Evolutionary conservation across 2,113 vertebrate species (phyloP), one percentile per base, ranked within the genome.

Genomic region (Leptosomus discolor): DNA sequence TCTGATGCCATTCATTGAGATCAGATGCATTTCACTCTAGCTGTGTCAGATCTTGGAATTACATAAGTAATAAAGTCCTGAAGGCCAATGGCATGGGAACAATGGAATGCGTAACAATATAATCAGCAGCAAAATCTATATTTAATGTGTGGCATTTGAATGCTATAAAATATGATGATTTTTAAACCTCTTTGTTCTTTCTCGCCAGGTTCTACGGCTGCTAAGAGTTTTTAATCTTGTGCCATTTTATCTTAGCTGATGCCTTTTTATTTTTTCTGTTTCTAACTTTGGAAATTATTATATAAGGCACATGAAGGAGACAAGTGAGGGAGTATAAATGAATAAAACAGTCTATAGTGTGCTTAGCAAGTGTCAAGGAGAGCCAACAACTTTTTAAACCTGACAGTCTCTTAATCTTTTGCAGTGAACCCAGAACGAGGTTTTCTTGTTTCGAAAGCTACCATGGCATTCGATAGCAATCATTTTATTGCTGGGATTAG

Each of bases 31-130:
- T 98, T 97, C 73, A 95, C 74, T 92, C 90, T 93, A 92, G 67
- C 81, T 85, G 70, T 96, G 94, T 98, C 97, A 97, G 97, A 96
- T 97, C 92, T 97, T 97, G 94, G 95, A 98, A 95, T 98, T 97
- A 90, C 94, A 96, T 96, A 98, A 98, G 92, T 98, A 98, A 98
- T 96, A 93, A 95, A 97, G 94, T 98, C 97, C 95, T 98, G 92
- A 86, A 97, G 96, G 97, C 95, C 95, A 97, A 98, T 96, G 97
- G 95, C 97, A 97, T 96, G 96, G 95, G 96, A 97, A 97, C 95
- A 94, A 91, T 97, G 97, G 98, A 98, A 98, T 98, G 97, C 56
- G 50, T 92, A 98, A 98, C 98, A 98, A 97, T 98, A 97, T 97
- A 98, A 98, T 98, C 97, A 97, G 92, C 94, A 97, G 69, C 7